Percentiles rank a stretch among this genome's conserved stretches.
Conservation (phyloP, 2,113 vertebrate genomes). For the Phalacrocorax carbo region DNA sequence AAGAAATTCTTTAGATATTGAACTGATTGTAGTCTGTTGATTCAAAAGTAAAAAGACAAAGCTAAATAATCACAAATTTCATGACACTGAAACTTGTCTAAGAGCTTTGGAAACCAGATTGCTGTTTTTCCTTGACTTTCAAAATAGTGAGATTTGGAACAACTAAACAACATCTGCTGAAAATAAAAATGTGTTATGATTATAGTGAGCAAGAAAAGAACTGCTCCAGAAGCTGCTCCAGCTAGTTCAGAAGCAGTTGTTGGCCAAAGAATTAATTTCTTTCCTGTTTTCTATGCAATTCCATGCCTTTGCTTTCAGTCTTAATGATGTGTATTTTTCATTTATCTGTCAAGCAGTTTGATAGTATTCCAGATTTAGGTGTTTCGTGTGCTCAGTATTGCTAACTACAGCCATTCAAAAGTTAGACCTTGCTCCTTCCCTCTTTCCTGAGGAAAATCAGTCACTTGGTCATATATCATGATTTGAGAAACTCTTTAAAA, state of each 20-base stretch:
- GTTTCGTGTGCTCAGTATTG: background rate
- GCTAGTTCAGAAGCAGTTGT: background rate
- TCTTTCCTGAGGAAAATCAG: background rate
- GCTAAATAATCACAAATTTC: background rate
- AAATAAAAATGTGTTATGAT: slow-evolving; percentile 11
- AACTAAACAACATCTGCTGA: slow-evolving; percentile 27
- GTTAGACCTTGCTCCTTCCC: background rate
- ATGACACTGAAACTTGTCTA: background rate
- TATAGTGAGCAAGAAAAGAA: background rate
- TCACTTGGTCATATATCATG: background rate
- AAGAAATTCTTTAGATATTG: background rate
- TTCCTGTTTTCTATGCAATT: background rate
- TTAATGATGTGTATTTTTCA: background rate
- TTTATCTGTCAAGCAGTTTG: background rate
- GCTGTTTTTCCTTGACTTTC: slow-evolving; percentile 17
- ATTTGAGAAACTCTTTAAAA: background rate
- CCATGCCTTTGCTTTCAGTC: background rate
- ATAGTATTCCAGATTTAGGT: background rate
- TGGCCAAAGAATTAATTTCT: background rate
- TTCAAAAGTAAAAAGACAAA: background rate
- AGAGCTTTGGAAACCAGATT: slow-evolving; percentile 1
- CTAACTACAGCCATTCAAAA: background rate
- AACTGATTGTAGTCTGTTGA: background rate
- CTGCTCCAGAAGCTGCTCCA: background rate
- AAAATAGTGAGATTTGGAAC: background rate